Conservation (phyloP, 2,797 vertebrate genomes). For the Darevskia nairensis region DNA sequence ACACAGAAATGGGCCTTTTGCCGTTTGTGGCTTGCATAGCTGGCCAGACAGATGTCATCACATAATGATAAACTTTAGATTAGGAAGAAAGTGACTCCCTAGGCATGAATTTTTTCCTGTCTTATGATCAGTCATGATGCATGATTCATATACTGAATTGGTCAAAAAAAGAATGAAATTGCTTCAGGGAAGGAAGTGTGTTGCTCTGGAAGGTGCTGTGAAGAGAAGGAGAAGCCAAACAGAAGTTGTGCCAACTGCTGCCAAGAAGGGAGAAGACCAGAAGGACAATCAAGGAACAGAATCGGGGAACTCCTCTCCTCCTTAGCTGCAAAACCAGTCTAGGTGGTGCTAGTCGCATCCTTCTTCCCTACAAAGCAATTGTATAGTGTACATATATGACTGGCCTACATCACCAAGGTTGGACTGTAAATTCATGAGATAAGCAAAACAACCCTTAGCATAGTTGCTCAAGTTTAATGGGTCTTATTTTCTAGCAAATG, state of each 20-base stretch:
- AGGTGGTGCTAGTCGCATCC: not conserved
- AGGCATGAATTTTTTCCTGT: not conserved
- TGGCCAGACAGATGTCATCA: slow-evolving; percentile 30
- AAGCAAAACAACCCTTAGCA: not conserved
- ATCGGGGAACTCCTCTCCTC: not conserved
- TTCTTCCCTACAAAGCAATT: not conserved
- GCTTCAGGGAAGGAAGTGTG: not conserved
- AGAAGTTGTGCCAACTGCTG: too few relatives aligned
- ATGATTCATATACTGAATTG: not conserved
- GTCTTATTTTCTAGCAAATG: not conserved
- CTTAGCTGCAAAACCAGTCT: not conserved
- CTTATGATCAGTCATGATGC: slow-evolving; percentile 16
- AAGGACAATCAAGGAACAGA: not conserved
- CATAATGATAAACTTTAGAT: slow-evolving; percentile 35
- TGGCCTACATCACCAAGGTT: not conserved
- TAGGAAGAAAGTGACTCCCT: not conserved
- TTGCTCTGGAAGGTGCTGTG: not conserved
- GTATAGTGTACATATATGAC: not conserved
- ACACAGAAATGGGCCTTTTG: slow-evolving; percentile 31
- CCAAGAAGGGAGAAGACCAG: not conserved
- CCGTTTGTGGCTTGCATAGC: slow-evolving; percentile 27
- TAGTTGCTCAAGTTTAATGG: not conserved
- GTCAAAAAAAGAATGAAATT: not conserved
- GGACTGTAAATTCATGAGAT: not conserved
- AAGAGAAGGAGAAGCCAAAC: not conserved